phyloP scores from a whole-genome alignment of 2,888 invertebrate species.

The Phyllotreta cruciferae region DNA sequence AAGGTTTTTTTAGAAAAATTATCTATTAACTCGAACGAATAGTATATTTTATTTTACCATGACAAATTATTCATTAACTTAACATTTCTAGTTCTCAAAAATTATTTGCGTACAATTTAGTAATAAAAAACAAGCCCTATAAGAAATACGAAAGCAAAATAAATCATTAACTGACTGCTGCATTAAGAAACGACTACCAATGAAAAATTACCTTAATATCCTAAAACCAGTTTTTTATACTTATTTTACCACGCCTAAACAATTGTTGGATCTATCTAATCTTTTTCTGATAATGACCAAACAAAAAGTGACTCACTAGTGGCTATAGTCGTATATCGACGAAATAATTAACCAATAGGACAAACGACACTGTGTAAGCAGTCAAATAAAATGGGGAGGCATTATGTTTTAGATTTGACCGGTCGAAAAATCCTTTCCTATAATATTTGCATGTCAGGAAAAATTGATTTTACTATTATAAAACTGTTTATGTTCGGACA shows the following conservation, averaged over 20 bases:
- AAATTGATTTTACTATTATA: conserved; percentile 51
- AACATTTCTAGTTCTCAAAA: too few relatives aligned
- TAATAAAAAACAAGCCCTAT: not conserved
- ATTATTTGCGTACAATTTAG: too few relatives aligned
- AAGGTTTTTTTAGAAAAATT: conserved; percentile 7
- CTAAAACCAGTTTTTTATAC: conserved; percentile 17
- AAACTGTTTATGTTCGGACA: too few relatives aligned
- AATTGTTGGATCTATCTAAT: conserved; percentile 19
- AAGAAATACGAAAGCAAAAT: not conserved
- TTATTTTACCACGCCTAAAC: conserved; percentile 15
- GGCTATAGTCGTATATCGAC: conserved; percentile 31
- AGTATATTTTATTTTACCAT: too few relatives aligned
- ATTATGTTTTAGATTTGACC: not conserved
- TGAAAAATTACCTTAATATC: conserved; percentile 16
- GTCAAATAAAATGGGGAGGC: not conserved
- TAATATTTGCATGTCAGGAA: conserved; percentile 50
- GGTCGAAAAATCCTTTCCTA: conserved; percentile 41
- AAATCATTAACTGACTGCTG: conserved; percentile 6
- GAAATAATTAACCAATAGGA: conserved; percentile 44
- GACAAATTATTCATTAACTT: too few relatives aligned
- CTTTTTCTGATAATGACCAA: conserved; percentile 30
- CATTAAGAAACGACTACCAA: not conserved
- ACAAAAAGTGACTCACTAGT: conserved; percentile 20
- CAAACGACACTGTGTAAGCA: not conserved
- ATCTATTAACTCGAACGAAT: not conserved